phyloP scores from a whole-genome alignment of 2,113 vertebrate species.

The Gopherus flavomarginatus region DNA sequence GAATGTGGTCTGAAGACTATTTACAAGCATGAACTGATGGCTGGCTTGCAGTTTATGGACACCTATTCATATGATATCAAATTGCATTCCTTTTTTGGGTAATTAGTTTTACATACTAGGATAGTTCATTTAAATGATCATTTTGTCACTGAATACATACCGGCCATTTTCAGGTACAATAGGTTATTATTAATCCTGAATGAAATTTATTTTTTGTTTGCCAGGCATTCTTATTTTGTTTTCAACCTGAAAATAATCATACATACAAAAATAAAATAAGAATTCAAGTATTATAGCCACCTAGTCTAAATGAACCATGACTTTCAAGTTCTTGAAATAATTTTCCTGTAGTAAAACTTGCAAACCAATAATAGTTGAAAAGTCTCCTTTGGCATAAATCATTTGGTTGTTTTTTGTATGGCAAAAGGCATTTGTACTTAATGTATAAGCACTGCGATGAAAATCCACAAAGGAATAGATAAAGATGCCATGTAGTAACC shows the following conservation, averaged over 20 bases:
- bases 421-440: not conserved
- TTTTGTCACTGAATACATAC: not conserved
- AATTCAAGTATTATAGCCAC: not conserved
- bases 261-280: not conserved
- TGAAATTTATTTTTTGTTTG: not conserved
- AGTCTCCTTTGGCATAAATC: not conserved
- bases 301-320: not conserved
- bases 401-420: not conserved
- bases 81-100: rapidly evolving
- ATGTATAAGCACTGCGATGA: not conserved
- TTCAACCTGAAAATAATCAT: not conserved
- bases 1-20: not conserved
- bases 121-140: not conserved
- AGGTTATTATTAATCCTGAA: not conserved
- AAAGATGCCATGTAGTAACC: not conserved
- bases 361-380: not conserved
- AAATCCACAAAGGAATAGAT: not conserved
- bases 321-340: not conserved
- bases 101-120: rapidly evolving
- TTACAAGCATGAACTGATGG: not conserved
- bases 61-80: not conserved
- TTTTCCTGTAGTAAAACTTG: not conserved
- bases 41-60: not conserved
- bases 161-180: not conserved
- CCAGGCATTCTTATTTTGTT: not conserved